These are phyloP conservation scores for Acrossocheilus fasciatus DNA, from an alignment of 2,797 vertebrate genomes.

Conservation along the genomic window DNA sequence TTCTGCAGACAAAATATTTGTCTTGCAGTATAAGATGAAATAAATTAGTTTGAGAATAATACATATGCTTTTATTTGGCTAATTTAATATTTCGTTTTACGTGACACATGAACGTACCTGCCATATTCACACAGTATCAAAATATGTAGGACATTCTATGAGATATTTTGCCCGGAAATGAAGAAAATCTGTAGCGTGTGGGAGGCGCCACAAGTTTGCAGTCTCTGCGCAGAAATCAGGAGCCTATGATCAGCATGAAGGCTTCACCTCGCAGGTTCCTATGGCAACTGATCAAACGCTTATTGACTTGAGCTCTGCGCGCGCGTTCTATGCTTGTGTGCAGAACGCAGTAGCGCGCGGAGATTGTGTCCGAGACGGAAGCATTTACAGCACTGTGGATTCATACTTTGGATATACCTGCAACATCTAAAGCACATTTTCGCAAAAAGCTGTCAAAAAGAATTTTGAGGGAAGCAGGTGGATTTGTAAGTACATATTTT, in stretches of 20 bases:
- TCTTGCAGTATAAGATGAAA: not conserved
- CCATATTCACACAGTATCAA: not conserved
- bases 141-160: not conserved
- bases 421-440: not conserved
- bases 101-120: not conserved
- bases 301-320: not conserved
- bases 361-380: not conserved
- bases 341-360: not conserved
- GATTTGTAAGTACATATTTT: not conserved
- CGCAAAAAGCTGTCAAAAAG: not conserved
- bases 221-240: not conserved
- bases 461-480: not conserved
- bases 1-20: not conserved
- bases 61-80: not conserved
- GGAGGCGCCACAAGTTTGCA: not conserved
- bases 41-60: not conserved
- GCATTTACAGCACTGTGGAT: not conserved
- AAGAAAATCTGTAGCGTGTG: not conserved
- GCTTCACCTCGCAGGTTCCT: not conserved
- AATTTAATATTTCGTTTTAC: not conserved
- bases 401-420: not conserved
- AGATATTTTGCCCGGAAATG: not conserved
- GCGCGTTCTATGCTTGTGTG: not conserved
- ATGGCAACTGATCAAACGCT: constrained; percentile 4
- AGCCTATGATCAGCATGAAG: not conserved